Base-by-base conservation (phyloP, 1,140 invertebrate species). In the Hyposmocoma kahamanoa region DNA sequence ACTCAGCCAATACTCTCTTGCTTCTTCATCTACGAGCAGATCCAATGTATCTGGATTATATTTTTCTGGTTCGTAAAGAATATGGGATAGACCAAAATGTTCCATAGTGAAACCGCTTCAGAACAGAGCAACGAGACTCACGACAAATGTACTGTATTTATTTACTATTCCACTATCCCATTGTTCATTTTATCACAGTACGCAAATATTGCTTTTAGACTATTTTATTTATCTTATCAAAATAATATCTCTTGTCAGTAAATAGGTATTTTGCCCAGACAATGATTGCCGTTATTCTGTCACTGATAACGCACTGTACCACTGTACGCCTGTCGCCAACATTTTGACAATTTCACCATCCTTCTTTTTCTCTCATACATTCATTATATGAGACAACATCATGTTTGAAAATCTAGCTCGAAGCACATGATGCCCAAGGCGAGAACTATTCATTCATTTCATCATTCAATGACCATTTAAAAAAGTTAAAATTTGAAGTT, bases 21-120 rank as follows among this genome's bases (percentile, higher is more conserved):
- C 97, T 80, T 95, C 94, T 56, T 88, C 87, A 86, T 98, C 95
- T 65, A 91, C 88, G 39, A 93, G 91, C 10, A 98, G 88, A 87
- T 98, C 95, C 43, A 96, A 92, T 15, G 95, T 95, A 81, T 98
- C 97, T 13, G 96, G 95, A 73, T 91, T 90, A 84, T 98, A 98
- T 65, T 82, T 83, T 76, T 82, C 78, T 59, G 82, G 79, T 50
- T 83, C 79, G 30, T 67, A 71, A 43, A 85, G 62, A 59, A 85
- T 77, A 51, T 83, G 79, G 21, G 74, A 76, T 36, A 85, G 65
- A 39, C 74, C 78, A 67, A 81, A 83, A 70, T 79, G 74, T 76
- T 85, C 82, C 82, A 85, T 84, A 38, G 47, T 75, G 58, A 6
- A 11, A 26, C 5, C 24, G 24, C 5, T 26, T 11, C 24, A 5